A percentile compares a stretch with the other conserved stretches of the same genome.
These are phyloP conservation scores for Pedetes capensis DNA, from an alignment of 2,113 vertebrate genomes.

Conservation along the genomic window DNA sequence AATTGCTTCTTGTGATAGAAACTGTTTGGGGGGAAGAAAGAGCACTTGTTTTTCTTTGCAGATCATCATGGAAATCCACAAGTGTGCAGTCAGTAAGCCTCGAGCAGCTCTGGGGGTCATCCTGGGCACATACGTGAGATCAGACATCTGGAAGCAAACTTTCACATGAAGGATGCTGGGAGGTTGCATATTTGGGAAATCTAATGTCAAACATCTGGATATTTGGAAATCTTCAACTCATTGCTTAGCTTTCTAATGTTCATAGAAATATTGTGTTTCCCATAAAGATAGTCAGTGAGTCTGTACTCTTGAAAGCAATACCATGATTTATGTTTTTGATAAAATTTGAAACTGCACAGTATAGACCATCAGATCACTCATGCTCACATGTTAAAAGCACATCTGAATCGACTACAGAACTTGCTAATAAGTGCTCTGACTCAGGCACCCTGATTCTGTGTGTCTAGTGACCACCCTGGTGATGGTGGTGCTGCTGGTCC, in stretches of 20 bases:
- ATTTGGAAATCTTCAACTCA: conserved; percentile 16
- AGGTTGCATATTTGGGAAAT: neutral
- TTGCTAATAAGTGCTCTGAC: neutral
- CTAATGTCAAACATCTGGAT: conserved; percentile 31
- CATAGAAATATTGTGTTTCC: neutral
- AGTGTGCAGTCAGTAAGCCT: neutral
- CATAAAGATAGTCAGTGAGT: neutral
- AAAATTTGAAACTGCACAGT: neutral
- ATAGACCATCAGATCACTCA: neutral
- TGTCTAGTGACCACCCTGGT: neutral
- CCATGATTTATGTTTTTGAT: neutral
- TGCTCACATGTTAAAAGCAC: neutral
- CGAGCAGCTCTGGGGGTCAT: neutral
- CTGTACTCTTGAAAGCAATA: neutral
- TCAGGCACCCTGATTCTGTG: neutral
- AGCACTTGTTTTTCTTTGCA: conserved; percentile 76
- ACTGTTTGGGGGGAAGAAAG: conserved; percentile 74
- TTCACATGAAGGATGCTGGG: neutral
- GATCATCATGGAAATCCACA: conserved; percentile 45
- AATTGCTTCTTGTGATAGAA: conserved; percentile 76
- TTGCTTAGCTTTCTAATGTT: neutral
- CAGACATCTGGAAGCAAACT: conserved; percentile 35
- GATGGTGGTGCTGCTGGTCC: rapidly evolving
- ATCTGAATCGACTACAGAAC: neutral
- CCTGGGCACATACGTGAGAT: neutral